Percentiles rank a stretch among this genome's conserved stretches.
These are phyloP conservation scores for Phrynosoma blainvillii DNA, from an alignment of 2,113 vertebrate genomes.

Conservation along the genomic window DNA sequence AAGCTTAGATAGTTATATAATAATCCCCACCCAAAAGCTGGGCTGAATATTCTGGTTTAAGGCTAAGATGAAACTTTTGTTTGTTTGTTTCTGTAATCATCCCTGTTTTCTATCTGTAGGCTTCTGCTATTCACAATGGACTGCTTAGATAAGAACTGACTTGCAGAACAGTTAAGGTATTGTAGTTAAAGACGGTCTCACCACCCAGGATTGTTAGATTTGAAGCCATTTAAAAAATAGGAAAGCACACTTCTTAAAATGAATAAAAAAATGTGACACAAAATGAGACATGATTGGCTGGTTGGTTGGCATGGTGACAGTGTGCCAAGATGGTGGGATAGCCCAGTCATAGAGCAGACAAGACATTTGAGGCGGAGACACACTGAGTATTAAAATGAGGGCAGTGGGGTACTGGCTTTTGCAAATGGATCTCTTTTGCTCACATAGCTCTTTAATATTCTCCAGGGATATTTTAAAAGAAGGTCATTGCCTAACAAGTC, in stretches of 20 bases:
- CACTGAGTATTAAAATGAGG: background rate
- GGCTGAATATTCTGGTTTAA: background rate
- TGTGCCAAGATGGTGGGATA: fast-evolving
- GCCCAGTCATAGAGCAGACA: background rate
- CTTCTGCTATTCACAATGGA: background rate
- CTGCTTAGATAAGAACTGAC: background rate
- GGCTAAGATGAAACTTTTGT: fast-evolving
- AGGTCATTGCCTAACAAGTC: conserved; percentile 44
- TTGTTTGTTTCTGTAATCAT: fast-evolving
- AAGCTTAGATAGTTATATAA: background rate
- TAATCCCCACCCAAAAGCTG: no score
- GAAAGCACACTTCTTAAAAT: conserved; percentile 17
- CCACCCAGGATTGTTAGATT: background rate
- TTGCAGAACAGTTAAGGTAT: background rate
- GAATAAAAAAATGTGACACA: background rate
- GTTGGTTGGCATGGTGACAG: background rate
- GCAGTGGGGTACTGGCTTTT: background rate
- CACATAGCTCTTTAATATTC: conserved; percentile 48
- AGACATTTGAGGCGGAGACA: conserved; percentile 21
- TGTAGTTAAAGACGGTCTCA: background rate
- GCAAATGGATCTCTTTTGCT: background rate
- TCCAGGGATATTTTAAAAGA: conserved; percentile 2
- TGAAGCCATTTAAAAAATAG: background rate
- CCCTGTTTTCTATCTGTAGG: background rate
- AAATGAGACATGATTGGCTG: background rate